Evolutionary conservation across 2,888 invertebrate species (phyloP), one percentile per base, ranked within the genome.

Genomic region (Hemaris fuciformis): DNA sequence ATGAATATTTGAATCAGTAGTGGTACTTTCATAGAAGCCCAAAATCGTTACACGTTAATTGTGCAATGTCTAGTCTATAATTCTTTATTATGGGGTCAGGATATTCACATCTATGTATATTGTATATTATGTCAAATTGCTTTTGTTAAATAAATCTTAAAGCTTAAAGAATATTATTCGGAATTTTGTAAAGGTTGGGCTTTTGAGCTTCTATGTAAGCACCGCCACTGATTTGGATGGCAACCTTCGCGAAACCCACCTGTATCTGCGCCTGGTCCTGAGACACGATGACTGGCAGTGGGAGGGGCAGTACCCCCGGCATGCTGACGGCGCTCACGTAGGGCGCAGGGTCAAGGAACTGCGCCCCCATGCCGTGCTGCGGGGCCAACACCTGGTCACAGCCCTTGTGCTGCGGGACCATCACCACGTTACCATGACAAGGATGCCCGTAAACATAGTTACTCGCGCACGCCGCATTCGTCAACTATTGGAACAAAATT

Each of bases 181-280:
- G n/a, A n/a, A n/a, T n/a, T n/a, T n/a, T n/a, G n/a, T n/a, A n/a
- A n/a, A n/a, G n/a, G n/a, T n/a, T n/a, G n/a, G n/a, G n/a, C n/a
- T n/a, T n/a, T n/a, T n/a, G n/a, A n/a, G n/a, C n/a, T n/a, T n/a
- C n/a, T n/a, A n/a, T n/a, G n/a, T n/a, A n/a, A n/a, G n/a, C n/a
- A n/a, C n/a, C n/a, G n/a, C n/a, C n/a, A n/a, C n/a, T n/a, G n/a
- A n/a, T n/a, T n/a, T n/a, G n/a, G n/a, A n/a, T n/a, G 38, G 25
- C 7, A 41, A 23, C 7, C 25, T 43, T 46, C 59, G 38, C 53
- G 64, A 65, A 59, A 60, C 72, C 67, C 73, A 89, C 88, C 84
- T 88, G 89, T 0, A 88, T 64, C 65, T 89, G 91, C 0, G 88
- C 79, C 64, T 88, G 88, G 41, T 89, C 85, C 0, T 80, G 69